Base-by-base conservation (phyloP, 2,888 invertebrate genomes). In the Nebria salina region DNA sequence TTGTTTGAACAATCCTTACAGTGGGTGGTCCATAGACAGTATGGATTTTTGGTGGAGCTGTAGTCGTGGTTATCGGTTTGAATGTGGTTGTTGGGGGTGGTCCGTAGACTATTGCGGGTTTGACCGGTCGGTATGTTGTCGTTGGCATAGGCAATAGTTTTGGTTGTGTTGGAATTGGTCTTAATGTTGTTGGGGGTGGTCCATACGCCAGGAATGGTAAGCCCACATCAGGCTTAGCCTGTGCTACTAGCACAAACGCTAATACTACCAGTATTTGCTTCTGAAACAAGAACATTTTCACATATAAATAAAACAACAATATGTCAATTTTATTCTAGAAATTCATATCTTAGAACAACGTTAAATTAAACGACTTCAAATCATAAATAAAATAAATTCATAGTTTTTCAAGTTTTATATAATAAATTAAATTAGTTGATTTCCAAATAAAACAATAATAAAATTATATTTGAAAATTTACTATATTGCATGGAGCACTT, bases 91-190 rank as follows among this genome's bases (percentile, higher is more conserved):
- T 73, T 34, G 73, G 73, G 70, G 84, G 81, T 72, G 83, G 82
- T 81, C 82, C 34, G 82, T 83, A 2, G 76, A 82, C 65, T 81
- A 82, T 13, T 82, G 75, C 2, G 76, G 82, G 5, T 82, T 78
- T 34, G 7, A 80, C 79, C 43, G 83, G 82, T 75, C 82, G 81
- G 25, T 75, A 82, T 72, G 83, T 72, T 72, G 81, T 78, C 20
- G 83, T 74, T 41, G 68, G 68, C 0, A 25, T 25, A 2, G 68
- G 68, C 25, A 26, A 7, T 0, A 82, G 83, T 43, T 84, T 83
- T 70, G 84, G n/a, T 11, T 82, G 83, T 43, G 84, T 83, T 70
- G 84, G 84, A 2, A 13, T 2, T 3, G 70, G 70, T 78, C 82
- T 82, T 68, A 82, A 83, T 8, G 73, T 81, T 68, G 25, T 65